phyloP scores from a whole-genome alignment of 2,888 invertebrate genomes.

The Cataglyphis livida region DNA sequence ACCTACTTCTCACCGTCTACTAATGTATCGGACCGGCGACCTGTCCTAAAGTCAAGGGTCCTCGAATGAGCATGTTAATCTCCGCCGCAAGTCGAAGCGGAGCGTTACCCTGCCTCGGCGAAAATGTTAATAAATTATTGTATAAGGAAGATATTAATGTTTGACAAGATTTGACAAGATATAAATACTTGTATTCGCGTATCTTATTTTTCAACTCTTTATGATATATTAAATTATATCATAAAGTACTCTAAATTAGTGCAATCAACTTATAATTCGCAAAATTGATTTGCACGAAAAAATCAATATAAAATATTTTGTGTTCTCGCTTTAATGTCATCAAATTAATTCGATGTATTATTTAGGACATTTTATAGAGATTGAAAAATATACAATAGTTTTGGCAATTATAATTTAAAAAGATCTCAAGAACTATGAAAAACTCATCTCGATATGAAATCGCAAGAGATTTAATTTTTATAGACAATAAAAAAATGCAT shows the following conservation, averaged over 20 bases:
- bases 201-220: too few relatives aligned
- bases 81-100: slow-evolving; percentile 19
- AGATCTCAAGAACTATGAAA: background rate
- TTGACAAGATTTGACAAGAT: background rate
- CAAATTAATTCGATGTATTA: background rate
- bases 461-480: background rate
- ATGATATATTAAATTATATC: background rate
- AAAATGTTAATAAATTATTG: background rate
- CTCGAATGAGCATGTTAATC: slow-evolving; percentile 64
- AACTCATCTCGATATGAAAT: background rate
- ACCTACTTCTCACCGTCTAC: slow-evolving; percentile 74
- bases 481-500: background rate
- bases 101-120: slow-evolving; percentile 23
- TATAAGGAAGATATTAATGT: background rate
- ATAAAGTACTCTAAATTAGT: background rate
- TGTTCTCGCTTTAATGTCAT: background rate
- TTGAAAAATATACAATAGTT: background rate
- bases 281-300: background rate
- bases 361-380: background rate
- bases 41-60: slow-evolving; percentile 73
- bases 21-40: slow-evolving; percentile 77
- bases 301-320: background rate
- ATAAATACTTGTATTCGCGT: background rate
- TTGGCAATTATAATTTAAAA: background rate
- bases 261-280: background rate